phyloP scores from a whole-genome alignment of 2,888 invertebrate genomes.

The Amblyjoppa proteus region DNA sequence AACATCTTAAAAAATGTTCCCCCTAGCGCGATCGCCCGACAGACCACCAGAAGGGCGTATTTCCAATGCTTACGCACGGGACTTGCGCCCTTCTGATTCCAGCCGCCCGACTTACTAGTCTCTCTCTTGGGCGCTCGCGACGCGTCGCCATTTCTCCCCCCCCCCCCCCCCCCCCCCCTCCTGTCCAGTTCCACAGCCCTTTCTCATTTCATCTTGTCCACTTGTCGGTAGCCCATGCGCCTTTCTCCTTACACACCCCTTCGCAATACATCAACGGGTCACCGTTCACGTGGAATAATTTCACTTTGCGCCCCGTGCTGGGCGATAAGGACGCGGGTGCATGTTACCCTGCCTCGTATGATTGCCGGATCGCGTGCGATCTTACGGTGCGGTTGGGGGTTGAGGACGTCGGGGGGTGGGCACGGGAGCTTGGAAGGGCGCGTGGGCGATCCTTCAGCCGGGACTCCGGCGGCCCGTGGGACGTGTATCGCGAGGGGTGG shows the following conservation, averaged over 20 bases:
- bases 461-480: constrained; percentile 27
- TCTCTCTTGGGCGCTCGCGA: too few relatives aligned
- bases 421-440: constrained; percentile 16
- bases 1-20: too few relatives aligned
- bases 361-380: constrained; percentile 82
- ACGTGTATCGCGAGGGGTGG: constrained; percentile 52
- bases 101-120: too few relatives aligned
- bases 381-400: constrained; percentile 1
- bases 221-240: constrained; percentile 40
- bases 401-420: neutral
- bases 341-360: constrained; percentile 79
- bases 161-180: neutral
- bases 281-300: constrained; percentile 81
- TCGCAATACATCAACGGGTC: constrained; percentile 74
- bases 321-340: constrained; percentile 79
- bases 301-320: constrained; percentile 79
- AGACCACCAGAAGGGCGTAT: too few relatives aligned
- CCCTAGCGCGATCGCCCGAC: too few relatives aligned
- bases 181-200: neutral
- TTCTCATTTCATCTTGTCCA: constrained; percentile 28
- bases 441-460: constrained; percentile 47
- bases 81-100: too few relatives aligned
- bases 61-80: too few relatives aligned
- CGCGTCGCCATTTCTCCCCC: neutral
- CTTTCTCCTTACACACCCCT: constrained; percentile 35